phyloP scores from a whole-genome alignment of 2,888 invertebrate species.

The Tenthredo distinguenda region DNA sequence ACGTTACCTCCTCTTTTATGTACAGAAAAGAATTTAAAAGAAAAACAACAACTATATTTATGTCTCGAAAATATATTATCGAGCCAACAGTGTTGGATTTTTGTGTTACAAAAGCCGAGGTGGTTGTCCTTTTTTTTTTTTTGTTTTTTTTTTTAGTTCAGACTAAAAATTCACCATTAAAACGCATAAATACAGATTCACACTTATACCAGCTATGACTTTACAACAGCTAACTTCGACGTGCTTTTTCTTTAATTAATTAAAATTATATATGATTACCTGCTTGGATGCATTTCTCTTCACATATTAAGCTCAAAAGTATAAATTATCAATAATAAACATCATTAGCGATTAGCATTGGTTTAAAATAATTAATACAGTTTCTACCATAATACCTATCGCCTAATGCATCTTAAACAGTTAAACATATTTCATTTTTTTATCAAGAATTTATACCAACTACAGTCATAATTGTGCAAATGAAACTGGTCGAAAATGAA shows the following conservation, averaged over 20 bases:
- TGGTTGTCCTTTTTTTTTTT: not conserved
- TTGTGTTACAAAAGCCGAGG: not conserved
- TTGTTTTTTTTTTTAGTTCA: not conserved
- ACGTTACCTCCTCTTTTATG: conserved; percentile 5
- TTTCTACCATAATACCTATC: not conserved
- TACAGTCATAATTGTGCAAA: not conserved
- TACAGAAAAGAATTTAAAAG: not conserved
- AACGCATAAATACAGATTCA: not conserved
- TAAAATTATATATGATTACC: not conserved
- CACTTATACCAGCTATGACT: not conserved
- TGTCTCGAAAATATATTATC: not conserved
- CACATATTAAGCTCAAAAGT: not conserved
- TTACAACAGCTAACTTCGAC: not conserved
- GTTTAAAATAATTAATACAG: conserved; percentile 27
- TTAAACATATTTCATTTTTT: conserved; percentile 1
- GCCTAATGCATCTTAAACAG: not conserved
- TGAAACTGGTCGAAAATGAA: not conserved
- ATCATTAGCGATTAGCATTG: conserved; percentile 26
- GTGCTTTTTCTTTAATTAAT: not conserved
- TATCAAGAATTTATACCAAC: not conserved
- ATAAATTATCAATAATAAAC: conserved; percentile 18
- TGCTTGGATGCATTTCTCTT: not conserved
- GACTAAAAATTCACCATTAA: not conserved
- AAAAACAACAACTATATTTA: not conserved
- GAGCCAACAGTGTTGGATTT: not conserved